phyloP scores from a whole-genome alignment of 2,797 vertebrate species.

The Telmatherina bonti region DNA sequence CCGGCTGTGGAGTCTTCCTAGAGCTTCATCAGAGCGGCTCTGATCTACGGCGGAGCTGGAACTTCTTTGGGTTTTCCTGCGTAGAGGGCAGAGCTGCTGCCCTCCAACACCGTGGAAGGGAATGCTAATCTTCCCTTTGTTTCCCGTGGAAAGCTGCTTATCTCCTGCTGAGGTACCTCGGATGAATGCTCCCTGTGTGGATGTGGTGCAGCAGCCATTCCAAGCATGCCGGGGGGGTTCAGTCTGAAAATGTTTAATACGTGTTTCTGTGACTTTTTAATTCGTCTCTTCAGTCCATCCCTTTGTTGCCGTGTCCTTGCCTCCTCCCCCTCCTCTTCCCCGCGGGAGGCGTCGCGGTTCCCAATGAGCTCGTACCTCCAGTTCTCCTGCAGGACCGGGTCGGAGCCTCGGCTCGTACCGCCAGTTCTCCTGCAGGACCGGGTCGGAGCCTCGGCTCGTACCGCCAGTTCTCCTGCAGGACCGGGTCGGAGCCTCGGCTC shows the following conservation, averaged over 20 bases:
- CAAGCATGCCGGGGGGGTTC: conserved; percentile 83
- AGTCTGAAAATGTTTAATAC: conserved; percentile 70
- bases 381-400: too few species aligned
- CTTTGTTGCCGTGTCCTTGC: conserved; percentile 53
- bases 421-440: too few species aligned
- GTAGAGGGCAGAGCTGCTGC: conserved; percentile 73
- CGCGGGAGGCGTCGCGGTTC: conserved; percentile 71
- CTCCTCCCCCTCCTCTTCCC: conserved; percentile 44
- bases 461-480: too few species aligned
- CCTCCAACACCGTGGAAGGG: conserved; percentile 77
- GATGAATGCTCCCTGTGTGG: conserved; percentile 91
- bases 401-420: too few species aligned
- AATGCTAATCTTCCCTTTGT: conserved; percentile 86
- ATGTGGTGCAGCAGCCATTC: conserved; percentile 79
- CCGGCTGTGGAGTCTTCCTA: conserved; percentile 19
- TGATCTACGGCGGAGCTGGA: conserved; percentile 67
- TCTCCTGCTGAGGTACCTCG: conserved; percentile 82
- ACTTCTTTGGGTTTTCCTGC: conserved; percentile 60
- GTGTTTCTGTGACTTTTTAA: conserved; percentile 53
- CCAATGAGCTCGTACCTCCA: conserved; percentile 50
- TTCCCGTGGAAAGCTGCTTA: conserved; percentile 84
- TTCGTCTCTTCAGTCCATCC: conserved; percentile 51
- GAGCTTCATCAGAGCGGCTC: conserved; percentile 66
- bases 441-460: too few species aligned
- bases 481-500: too few species aligned